A percentile compares a stretch with the other conserved stretches of the same genome.
Evolutionary conservation across 2,113 vertebrate genomes (phyloP).

Genomic region (Seriola rivoliana): DNA sequence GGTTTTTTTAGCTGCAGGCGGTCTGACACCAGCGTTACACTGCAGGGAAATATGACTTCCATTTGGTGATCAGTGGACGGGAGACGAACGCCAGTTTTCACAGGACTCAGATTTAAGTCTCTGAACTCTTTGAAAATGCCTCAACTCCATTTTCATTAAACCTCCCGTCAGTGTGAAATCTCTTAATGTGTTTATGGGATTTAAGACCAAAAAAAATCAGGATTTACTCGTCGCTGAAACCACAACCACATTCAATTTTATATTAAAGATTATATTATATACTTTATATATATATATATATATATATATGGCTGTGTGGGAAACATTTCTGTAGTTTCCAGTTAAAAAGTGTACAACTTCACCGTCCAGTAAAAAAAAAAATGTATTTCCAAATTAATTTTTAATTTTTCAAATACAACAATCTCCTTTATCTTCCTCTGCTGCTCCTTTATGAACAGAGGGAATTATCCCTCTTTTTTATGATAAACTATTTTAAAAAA

Average conservation of each 20-base stretch:
- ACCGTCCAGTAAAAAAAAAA: background rate
- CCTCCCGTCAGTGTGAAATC: background rate
- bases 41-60: constrained; percentile 46
- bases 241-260: too few species aligned
- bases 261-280: too few species aligned
- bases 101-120: background rate
- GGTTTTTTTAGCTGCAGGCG: constrained; percentile 77
- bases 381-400: background rate
- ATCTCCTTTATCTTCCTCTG: background rate
- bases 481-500: background rate
- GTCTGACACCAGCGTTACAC: constrained; percentile 34
- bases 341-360: background rate
- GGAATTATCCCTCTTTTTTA: background rate
- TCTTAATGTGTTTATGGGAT: background rate
- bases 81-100: constrained; percentile 6
- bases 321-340: background rate
- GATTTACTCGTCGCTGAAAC: too few species aligned
- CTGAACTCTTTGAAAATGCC: background rate
- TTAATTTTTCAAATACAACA: background rate
- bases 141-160: background rate
- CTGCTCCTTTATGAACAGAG: too few species aligned
- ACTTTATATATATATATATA: too few species aligned
- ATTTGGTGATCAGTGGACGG: constrained; percentile 18
- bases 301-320: too few species aligned
- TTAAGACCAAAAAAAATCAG: background rate